A percentile compares a stretch with the other conserved stretches of the same genome.
phyloP scores from a whole-genome alignment of 1,140 invertebrate genomes.

The Alviniconcha marisindica region DNA sequence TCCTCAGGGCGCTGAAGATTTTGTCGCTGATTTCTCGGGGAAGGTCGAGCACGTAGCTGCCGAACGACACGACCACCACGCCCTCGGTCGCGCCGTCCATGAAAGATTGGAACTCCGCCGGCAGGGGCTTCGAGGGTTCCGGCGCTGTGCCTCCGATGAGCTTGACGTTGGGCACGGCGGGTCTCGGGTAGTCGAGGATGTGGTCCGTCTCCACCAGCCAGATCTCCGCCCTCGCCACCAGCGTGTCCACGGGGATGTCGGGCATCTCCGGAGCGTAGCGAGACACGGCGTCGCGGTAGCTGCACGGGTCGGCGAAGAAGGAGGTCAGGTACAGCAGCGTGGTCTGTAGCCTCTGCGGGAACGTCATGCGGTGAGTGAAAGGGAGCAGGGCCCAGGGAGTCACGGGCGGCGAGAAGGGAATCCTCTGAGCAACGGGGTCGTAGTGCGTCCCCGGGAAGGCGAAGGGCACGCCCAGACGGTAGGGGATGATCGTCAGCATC shows the following conservation, averaged over 20 bases:
- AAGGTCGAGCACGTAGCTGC: conserved; percentile 43
- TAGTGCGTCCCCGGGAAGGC: conserved; percentile 10
- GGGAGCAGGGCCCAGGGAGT: background rate
- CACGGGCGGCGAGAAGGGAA: conserved; percentile 8
- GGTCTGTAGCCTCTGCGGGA: conserved; percentile 9
- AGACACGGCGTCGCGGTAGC: background rate
- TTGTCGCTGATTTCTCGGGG: conserved; percentile 38
- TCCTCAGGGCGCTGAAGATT: conserved; percentile 43
- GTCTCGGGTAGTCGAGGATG: conserved; percentile 50
- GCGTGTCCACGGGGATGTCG: conserved; percentile 19
- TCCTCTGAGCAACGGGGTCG: background rate
- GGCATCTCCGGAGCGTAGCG: conserved; percentile 43
- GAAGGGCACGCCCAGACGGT: conserved; percentile 45
- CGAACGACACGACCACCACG: conserved; percentile 54
- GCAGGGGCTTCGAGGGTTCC: conserved; percentile 33
- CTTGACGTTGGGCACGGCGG: conserved; percentile 54
- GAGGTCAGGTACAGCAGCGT: background rate
- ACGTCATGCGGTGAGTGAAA: background rate
- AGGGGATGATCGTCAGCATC: conserved; percentile 42
- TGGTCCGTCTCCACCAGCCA: conserved; percentile 50
- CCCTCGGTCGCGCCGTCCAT: conserved; percentile 51
- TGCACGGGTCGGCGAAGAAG: background rate
- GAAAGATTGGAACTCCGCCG: conserved; percentile 40
- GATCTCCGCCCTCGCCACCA: conserved; percentile 39
- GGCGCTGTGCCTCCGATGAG: conserved; percentile 52